Conservation (phyloP, 2,113 vertebrate species). For the Dipodomys ordii region DNA sequence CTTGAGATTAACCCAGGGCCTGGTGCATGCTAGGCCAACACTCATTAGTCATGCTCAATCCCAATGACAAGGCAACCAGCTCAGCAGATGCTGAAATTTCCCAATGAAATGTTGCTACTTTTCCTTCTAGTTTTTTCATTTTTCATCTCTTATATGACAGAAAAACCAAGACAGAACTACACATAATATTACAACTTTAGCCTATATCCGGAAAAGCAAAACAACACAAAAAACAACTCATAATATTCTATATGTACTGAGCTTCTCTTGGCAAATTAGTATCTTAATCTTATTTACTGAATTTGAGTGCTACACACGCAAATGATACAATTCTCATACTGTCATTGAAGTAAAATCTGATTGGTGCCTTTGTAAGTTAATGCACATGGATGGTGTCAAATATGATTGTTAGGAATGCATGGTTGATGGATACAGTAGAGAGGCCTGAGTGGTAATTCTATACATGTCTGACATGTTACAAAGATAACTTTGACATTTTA, state of each 20-base stretch:
- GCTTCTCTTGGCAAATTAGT: background rate
- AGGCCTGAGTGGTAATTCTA: background rate
- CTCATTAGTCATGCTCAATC: background rate
- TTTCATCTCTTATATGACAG: background rate
- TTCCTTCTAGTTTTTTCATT: background rate
- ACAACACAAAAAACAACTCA: background rate
- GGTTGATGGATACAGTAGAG: background rate
- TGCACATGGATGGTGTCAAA: background rate
- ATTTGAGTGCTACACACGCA: background rate
- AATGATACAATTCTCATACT: background rate
- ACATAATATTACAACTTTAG: background rate
- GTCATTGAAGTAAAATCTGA: background rate
- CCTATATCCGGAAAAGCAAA: conserved; percentile 8
- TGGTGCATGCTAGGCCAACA: too few species aligned
- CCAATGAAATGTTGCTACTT: background rate
- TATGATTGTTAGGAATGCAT: background rate
- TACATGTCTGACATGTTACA: conserved; percentile 6
- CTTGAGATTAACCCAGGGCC: too few species aligned
- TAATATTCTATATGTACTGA: background rate
- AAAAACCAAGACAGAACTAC: background rate
- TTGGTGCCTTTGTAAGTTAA: background rate
- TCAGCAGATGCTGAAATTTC: conserved; percentile 39
- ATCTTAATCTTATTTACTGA: background rate
- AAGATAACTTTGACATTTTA: conserved; percentile 61
- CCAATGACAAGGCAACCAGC: background rate